Evolutionary conservation across 2,888 invertebrate genomes (phyloP).

Genomic region (Brenthis daphne): DNA sequence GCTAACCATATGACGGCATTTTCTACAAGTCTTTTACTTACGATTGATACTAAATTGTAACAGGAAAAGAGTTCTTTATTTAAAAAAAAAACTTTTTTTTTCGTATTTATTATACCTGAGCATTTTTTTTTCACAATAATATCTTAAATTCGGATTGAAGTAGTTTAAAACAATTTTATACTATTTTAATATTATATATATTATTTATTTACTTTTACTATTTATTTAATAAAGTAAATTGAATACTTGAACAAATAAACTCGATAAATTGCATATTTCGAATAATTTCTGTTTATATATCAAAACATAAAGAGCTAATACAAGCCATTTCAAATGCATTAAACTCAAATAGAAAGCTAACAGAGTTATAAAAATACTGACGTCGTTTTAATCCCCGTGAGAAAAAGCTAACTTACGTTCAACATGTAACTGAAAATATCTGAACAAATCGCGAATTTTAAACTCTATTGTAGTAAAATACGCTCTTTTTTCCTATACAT

Average conservation of each 20-base stretch:
- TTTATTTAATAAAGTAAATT: background rate
- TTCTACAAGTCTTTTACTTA: too few species aligned
- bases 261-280: background rate
- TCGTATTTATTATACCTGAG: too few species aligned
- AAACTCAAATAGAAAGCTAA: conserved; percentile 28
- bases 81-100: too few species aligned
- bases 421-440: conserved; percentile 19
- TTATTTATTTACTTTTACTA: too few species aligned
- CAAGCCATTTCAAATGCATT: conserved; percentile 24
- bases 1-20: too few species aligned
- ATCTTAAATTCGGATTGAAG: too few species aligned
- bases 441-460: conserved; percentile 14
- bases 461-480: conserved; percentile 28
- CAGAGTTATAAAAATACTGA: conserved; percentile 38
- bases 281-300: conserved; percentile 1
- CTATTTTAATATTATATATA: too few species aligned
- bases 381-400: conserved; percentile 35
- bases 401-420: conserved; percentile 30
- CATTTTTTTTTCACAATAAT: too few species aligned
- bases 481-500: conserved; percentile 21
- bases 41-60: too few species aligned
- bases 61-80: too few species aligned
- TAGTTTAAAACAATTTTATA: too few species aligned
- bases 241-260: too few species aligned
- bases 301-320: conserved; percentile 5